Evolutionary conservation across 2,113 vertebrate genomes (phyloP).

Genomic region (Ctenomys sociabilis): DNA sequence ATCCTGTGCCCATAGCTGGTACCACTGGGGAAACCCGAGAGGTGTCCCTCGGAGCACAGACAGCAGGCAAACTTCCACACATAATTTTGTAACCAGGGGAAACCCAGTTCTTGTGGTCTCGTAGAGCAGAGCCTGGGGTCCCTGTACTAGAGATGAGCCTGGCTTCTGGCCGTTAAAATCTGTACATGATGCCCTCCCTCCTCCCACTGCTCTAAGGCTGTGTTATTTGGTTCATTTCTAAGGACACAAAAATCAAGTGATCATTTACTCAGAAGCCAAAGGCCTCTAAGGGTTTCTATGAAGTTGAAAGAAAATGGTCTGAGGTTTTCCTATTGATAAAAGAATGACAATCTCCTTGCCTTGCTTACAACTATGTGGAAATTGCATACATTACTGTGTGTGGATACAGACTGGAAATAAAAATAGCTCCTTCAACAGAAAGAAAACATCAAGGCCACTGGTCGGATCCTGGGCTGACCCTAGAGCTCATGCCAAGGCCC

Average conservation of each 20-base stretch:
- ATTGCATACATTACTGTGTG: neutral
- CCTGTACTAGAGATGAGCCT: neutral
- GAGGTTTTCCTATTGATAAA: neutral
- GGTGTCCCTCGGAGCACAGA: neutral
- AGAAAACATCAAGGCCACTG: neutral
- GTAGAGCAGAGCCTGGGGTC: neutral
- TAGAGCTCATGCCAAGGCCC: neutral
- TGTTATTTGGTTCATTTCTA: slow-evolving; percentile 1
- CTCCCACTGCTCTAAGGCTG: neutral
- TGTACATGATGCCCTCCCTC: neutral
- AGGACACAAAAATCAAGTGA: neutral
- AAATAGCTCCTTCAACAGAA: slow-evolving; percentile 62
- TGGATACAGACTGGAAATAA: slow-evolving; percentile 13
- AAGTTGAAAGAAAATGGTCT: slow-evolving; percentile 46
- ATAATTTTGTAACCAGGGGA: neutral
- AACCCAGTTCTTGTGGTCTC: neutral
- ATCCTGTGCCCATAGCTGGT: neutral
- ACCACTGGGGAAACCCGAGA: neutral
- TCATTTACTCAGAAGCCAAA: slow-evolving; percentile 53
- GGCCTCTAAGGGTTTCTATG: slow-evolving; percentile 7
- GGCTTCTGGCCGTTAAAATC: neutral
- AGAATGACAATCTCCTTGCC: neutral
- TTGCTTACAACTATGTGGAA: neutral
- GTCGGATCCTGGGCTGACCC: neutral
- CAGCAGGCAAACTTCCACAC: neutral